Conservation (phyloP, 1,140 invertebrate genomes). For the Saccostrea echinata region DNA sequence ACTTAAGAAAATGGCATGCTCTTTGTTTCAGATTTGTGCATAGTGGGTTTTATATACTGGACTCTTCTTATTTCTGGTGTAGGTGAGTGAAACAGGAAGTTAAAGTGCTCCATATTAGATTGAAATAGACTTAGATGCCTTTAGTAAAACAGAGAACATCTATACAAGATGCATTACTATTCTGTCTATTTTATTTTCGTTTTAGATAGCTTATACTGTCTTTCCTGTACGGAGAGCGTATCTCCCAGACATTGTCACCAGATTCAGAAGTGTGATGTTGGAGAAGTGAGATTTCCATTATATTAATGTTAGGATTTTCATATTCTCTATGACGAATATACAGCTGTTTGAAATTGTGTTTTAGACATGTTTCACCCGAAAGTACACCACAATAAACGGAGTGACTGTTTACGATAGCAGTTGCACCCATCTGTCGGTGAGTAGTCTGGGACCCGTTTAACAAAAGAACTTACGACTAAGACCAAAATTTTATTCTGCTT, state of each 20-base stretch:
- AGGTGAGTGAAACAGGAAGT: no score
- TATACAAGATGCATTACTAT: background rate
- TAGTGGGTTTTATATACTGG: no score
- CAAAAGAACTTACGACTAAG: no score
- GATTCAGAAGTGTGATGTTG: background rate
- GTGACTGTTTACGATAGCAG: background rate
- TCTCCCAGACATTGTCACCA: background rate
- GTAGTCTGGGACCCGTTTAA: no score
- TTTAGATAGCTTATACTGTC: constrained; percentile 1
- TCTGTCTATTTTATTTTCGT: background rate
- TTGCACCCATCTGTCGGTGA: background rate
- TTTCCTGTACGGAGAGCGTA: background rate
- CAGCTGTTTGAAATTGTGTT: background rate
- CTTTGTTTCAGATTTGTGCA: no score
- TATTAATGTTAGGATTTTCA: background rate
- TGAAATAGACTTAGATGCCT: no score
- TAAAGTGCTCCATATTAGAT: no score
- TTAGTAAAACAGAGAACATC: no score
- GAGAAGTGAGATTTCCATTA: background rate
- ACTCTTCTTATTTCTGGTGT: no score
- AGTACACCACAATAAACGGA: background rate
- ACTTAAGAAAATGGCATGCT: no score
- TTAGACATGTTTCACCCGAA: background rate
- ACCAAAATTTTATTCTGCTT: no score
- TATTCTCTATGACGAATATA: no score